Conservation (phyloP, 2,113 vertebrate species). For the Pao palembangensis region DNA sequence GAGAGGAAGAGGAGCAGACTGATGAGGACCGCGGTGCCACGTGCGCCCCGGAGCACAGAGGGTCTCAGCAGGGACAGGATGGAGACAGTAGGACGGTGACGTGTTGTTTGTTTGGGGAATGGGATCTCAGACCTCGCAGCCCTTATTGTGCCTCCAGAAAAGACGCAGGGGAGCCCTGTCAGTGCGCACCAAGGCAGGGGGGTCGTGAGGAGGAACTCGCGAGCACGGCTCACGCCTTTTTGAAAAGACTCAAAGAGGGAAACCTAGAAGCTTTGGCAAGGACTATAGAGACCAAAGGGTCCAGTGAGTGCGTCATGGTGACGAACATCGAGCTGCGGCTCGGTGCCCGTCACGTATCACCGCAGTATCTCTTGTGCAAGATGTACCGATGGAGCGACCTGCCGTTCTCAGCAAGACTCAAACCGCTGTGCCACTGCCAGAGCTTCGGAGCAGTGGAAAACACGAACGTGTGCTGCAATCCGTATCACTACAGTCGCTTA, state of each 20-base stretch:
- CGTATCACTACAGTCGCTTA: slow-evolving; percentile 93
- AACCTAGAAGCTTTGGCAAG: slow-evolving; percentile 85
- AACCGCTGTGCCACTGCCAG: slow-evolving; percentile 85
- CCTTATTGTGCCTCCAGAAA: slow-evolving; percentile 51
- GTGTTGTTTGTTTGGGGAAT: slow-evolving; percentile 85
- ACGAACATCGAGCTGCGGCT: slow-evolving; percentile 79
- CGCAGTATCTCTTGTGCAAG: slow-evolving; percentile 83
- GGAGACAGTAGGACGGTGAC: slow-evolving; percentile 79
- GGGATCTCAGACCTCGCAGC: slow-evolving; percentile 66
- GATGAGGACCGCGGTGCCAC: slow-evolving; percentile 64
- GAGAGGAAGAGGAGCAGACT: slow-evolving; percentile 57
- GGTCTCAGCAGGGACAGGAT: slow-evolving; percentile 67
- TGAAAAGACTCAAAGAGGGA: slow-evolving; percentile 90
- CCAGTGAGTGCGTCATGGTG: slow-evolving; percentile 85
- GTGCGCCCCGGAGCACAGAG: slow-evolving; percentile 62
- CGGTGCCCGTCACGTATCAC: slow-evolving; percentile 76
- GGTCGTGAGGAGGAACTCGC: slow-evolving; percentile 77
- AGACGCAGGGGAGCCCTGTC: slow-evolving; percentile 57
- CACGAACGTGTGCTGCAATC: slow-evolving; percentile 88
- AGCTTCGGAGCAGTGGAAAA: slow-evolving; percentile 75
- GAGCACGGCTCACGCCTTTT: slow-evolving; percentile 80
- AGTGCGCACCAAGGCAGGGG: slow-evolving; percentile 38
- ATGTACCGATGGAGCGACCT: slow-evolving; percentile 94
- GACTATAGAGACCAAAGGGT: slow-evolving; percentile 88
- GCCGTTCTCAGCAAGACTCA: slow-evolving; percentile 83